Evolutionary conservation across 2,888 invertebrate species (phyloP), one percentile per base, ranked within the genome.

Genomic region (Parochlus steinenii): DNA sequence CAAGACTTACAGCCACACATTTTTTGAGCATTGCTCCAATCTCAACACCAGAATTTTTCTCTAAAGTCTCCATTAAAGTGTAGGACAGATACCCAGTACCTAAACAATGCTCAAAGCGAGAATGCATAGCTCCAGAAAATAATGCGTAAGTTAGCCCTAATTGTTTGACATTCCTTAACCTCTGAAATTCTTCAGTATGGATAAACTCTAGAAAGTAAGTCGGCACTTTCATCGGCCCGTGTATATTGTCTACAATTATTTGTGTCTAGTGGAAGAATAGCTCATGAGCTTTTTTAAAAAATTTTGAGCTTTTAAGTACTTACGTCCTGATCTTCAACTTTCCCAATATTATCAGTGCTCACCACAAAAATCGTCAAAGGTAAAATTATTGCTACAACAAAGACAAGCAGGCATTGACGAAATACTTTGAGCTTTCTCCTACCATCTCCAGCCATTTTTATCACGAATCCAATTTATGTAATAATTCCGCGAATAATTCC

Each of bases 71-170:
- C 3, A 65, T 44, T 39, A 65, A 51, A 40, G 51, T 45, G 11
- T 57, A 53, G 4, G 69, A 64, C 37, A 67, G 49, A 41, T 59
- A 49, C 39, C 65, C 67, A 2, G 69, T 68, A 2, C 70, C 71
- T 7, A 71, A 44, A 31, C 63, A 65, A 48, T 76, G 74, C 28
- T 70, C 67, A 53, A 67, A 76, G 41, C 75, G 58, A 31, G 61
- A 64, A 46, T 71, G 64, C 3, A 52, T 51, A 1, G 65, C 65
- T 2, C 58, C 54, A 1, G 68, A 68, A 40, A 58, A 63, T 2
- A 66, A 59, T 31, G 55, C 53, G 39, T 61, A 54, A 16, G 61
- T 45, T 3, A 58, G 43, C 2, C 72, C 72, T 10, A 70, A 51
- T 49, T 74, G 74, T 41, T 63, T 64, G 8, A 75, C 48, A 37